These are phyloP conservation scores for Antennarius striatus DNA, from an alignment of 2,113 vertebrate species.

Conservation along the genomic window DNA sequence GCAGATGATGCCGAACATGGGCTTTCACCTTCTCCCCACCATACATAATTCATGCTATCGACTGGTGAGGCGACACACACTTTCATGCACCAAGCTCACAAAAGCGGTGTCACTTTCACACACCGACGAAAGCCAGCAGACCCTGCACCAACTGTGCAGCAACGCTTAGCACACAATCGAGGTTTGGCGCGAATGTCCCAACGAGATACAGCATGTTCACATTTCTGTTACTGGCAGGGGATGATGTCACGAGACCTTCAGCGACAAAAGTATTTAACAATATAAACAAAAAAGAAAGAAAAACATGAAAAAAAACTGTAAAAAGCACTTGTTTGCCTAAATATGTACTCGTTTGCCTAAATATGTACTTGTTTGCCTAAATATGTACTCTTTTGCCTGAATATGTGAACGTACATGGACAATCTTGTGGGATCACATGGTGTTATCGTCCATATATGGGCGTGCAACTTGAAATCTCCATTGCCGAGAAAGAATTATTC, in stretches of 20 bases:
- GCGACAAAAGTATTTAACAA: background rate
- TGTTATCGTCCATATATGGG: background rate
- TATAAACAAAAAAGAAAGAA: background rate
- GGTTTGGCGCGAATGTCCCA: constrained; percentile 51
- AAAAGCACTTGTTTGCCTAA: too few species aligned
- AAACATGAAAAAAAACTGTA: background rate
- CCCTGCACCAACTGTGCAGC: constrained; percentile 63
- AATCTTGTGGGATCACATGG: too few species aligned
- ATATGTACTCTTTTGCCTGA: too few species aligned
- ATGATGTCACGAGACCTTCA: background rate
- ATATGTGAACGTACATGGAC: constrained; percentile 2
- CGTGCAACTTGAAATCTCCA: constrained; percentile 30
- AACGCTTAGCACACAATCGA: constrained; percentile 49
- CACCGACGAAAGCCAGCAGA: constrained; percentile 56
- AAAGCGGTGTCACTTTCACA: constrained; percentile 76
- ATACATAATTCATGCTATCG: constrained; percentile 81
- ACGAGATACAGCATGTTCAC: constrained; percentile 32
- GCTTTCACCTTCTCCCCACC: constrained; percentile 67
- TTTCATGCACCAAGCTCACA: constrained; percentile 69
- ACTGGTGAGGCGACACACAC: constrained; percentile 74
- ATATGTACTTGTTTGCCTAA: too few species aligned
- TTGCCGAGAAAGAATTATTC: constrained; percentile 66
- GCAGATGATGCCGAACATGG: constrained; percentile 77
- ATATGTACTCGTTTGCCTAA: too few species aligned
- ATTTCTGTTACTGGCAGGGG: constrained; percentile 25